Evolutionary conservation across 1,140 invertebrate genomes (phyloP).

Genomic region (Nomia melanderi): DNA sequence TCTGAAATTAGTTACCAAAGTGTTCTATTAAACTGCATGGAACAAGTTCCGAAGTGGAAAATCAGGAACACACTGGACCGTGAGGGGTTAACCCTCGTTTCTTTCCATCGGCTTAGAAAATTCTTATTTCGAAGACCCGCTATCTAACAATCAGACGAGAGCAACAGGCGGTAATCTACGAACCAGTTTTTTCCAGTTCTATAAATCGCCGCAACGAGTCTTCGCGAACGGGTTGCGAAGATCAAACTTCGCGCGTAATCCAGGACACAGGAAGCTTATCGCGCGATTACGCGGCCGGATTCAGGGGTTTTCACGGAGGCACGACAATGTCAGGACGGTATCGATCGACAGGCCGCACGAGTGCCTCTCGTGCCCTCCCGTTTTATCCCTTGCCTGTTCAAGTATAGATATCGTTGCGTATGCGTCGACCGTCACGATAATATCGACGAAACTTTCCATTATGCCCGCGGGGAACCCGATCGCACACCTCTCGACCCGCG

Average conservation of each 20-base stretch:
- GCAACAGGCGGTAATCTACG: no score
- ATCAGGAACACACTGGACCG: no score
- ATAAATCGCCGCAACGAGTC: background rate
- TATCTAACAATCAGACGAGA: no score
- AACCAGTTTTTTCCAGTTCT: no score
- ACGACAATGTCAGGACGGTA: slow-evolving; percentile 28
- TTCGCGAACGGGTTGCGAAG: background rate
- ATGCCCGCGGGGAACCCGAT: background rate
- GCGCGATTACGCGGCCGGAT: background rate
- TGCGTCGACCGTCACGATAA: slow-evolving; percentile 32
- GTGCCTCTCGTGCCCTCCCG: slow-evolving; percentile 10
- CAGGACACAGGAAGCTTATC: background rate
- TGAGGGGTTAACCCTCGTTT: no score
- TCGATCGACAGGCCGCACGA: slow-evolving; percentile 32
- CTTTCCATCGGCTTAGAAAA: no score
- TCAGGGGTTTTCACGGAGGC: slow-evolving; percentile 2
- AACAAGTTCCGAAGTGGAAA: no score
- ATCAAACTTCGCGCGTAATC: background rate
- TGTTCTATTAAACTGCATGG: no score
- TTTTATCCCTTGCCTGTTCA: slow-evolving; percentile 10
- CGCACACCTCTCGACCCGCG: background rate
- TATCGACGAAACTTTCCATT: slow-evolving; percentile 21
- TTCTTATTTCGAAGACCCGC: no score
- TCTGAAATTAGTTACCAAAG: no score
- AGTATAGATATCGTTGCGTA: slow-evolving; percentile 36